Percentiles rank a stretch among this genome's conserved stretches.
Evolutionary conservation across 2,888 invertebrate species (phyloP).

Genomic region (Eurytoma adleriae): DNA sequence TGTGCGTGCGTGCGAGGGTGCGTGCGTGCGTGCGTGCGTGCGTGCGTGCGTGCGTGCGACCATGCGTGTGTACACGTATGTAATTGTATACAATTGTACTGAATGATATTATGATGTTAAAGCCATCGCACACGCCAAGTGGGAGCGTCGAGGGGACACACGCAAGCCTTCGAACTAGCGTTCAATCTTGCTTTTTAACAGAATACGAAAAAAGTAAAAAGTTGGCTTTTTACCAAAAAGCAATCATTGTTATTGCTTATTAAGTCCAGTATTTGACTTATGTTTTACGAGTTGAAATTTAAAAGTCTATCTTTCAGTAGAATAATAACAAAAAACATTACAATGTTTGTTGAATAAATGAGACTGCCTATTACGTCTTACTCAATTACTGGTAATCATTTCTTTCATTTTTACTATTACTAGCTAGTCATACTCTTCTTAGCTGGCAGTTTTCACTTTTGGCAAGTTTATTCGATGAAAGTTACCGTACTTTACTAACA

Average conservation of each 20-base stretch:
- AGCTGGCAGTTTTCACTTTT: constrained; percentile 16
- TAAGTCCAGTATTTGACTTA: no score
- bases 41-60: background rate
- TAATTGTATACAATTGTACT: constrained; percentile 34
- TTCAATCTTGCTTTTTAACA: background rate
- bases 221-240: no score
- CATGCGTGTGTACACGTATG: background rate
- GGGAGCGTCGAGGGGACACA: constrained; percentile 52
- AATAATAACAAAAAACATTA: background rate
- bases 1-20: constrained; percentile 14
- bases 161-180: constrained; percentile 33
- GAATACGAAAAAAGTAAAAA: no score
- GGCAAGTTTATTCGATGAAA: background rate
- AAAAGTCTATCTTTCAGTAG: background rate
- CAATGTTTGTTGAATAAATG: constrained; percentile 10
- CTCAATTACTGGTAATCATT: constrained; percentile 6
- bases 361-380: constrained; percentile 31
- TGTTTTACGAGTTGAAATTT: no score
- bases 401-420: background rate
- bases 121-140: constrained; percentile 25
- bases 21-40: constrained; percentile 28
- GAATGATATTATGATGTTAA: constrained; percentile 45
- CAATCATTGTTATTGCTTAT: no score
- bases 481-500: constrained; percentile 25
- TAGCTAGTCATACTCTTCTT: background rate